Evolutionary conservation across 2,113 vertebrate genomes (phyloP).

Genomic region (Leucosticte australis): DNA sequence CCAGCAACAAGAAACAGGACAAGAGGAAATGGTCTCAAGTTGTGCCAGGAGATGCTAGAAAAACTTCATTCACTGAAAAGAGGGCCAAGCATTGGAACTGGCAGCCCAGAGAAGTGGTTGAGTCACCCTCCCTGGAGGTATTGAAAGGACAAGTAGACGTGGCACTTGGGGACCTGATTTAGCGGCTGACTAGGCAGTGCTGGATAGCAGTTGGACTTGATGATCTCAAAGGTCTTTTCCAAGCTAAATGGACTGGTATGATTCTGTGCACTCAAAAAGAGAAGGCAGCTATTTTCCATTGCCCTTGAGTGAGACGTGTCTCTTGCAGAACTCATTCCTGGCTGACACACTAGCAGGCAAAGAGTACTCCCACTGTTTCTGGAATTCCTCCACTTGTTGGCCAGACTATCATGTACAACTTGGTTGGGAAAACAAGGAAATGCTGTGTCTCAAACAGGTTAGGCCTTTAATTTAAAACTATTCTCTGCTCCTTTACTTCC

Average conservation of each 20-base stretch:
- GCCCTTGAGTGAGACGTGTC: neutral
- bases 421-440: conserved; percentile 2
- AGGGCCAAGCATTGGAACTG: neutral
- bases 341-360: neutral
- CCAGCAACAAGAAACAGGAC: neutral
- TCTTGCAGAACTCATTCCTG: neutral
- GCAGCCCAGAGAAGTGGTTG: neutral
- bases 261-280: neutral
- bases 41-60: neutral
- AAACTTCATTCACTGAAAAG: neutral
- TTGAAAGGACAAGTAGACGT: neutral
- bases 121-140: neutral
- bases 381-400: neutral
- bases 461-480: conserved; percentile 11
- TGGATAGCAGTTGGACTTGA: neutral
- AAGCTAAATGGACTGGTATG: neutral
- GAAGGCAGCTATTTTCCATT: neutral
- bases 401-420: neutral
- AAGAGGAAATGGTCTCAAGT: neutral
- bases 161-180: neutral
- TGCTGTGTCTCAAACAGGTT: neutral
- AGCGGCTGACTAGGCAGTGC: neutral
- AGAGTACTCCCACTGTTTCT: neutral
- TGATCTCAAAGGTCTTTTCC: neutral
- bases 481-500: neutral